Conservation (phyloP, 2,888 invertebrate species). For the Resseliella maxima region DNA sequence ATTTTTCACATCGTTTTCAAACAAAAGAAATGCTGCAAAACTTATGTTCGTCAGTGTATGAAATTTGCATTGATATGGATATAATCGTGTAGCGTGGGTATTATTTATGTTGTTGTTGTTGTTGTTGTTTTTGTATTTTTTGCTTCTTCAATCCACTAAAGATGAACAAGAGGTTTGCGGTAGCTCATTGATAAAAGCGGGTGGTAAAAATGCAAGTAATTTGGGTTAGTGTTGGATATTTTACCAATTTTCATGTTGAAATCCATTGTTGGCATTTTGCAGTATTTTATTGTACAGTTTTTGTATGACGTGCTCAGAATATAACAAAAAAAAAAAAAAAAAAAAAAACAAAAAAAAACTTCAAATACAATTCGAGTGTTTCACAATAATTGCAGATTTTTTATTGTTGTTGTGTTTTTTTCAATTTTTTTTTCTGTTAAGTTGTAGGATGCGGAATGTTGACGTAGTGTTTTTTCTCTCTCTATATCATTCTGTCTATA, state of each 20-base stretch:
- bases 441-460: background rate
- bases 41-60: too few relatives aligned
- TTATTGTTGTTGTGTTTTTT: background rate
- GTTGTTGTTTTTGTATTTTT: too few relatives aligned
- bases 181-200: background rate
- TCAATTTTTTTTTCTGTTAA: background rate
- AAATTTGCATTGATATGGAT: too few relatives aligned
- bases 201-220: background rate
- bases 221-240: slow-evolving; percentile 38
- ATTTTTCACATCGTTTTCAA: too few relatives aligned
- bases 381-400: slow-evolving; percentile 31
- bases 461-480: background rate
- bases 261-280: slow-evolving; percentile 29
- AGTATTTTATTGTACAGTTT: background rate
- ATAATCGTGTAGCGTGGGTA: too few relatives aligned
- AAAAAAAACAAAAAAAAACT: too few relatives aligned
- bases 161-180: too few relatives aligned
- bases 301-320: background rate
- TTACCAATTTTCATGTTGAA: background rate
- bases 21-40: too few relatives aligned
- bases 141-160: too few relatives aligned
- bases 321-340: too few relatives aligned
- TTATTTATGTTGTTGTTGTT: too few relatives aligned
- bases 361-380: slow-evolving; percentile 1
- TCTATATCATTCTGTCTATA: too few relatives aligned